Base-by-base conservation (phyloP, 2,888 invertebrate species). In the Melikaiella ostensackeni region DNA sequence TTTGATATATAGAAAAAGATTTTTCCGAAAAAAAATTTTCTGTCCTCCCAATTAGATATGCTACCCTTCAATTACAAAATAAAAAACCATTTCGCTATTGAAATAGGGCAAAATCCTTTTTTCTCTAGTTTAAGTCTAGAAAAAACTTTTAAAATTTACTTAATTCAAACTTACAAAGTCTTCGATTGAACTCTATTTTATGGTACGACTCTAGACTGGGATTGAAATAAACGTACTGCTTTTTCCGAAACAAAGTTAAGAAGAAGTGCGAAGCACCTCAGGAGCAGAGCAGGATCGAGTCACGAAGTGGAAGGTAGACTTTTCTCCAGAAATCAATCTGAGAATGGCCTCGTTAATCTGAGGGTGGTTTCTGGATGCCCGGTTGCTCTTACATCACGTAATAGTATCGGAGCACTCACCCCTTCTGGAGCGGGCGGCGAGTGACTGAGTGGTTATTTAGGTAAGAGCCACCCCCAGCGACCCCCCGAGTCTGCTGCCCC, bases 371-470 rank as follows among this genome's bases (percentile, higher is more conserved):
- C 81, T 80, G 85, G 86, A 84, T 84, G 83, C 84, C 81, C 84
- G 86, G 88, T 87, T 87, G 86, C 88, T 85, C 87, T 84, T 88
- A 89, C 89, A 89, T 88, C 89, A 89, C 89, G 87, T 89, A 89
- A 88, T 88, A 88, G 89, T 88, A 87, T 84, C 86, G 85, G 84
- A 86, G 85, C 84, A 86, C 87, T 86, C 85, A 85, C 82, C 82
- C 83, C 86, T 84, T 82, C 82, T 81, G 81, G 86, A 85, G 85
- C 86, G 87, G 87, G 86, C 88, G 87, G 86, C 88, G 88, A 91
- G 91, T 91, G 91, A 91, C 91, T 91, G 91, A 91, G 91, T 91
- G 91, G 91, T 91, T 91, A 91, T 91, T 91, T 91, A 90, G 91
- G 90, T 91, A 91, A 91, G 91, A 91, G 91, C 91, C 85, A 84